These are phyloP conservation scores for Indicator indicator DNA, from an alignment of 2,113 vertebrate genomes.

Conservation along the genomic window DNA sequence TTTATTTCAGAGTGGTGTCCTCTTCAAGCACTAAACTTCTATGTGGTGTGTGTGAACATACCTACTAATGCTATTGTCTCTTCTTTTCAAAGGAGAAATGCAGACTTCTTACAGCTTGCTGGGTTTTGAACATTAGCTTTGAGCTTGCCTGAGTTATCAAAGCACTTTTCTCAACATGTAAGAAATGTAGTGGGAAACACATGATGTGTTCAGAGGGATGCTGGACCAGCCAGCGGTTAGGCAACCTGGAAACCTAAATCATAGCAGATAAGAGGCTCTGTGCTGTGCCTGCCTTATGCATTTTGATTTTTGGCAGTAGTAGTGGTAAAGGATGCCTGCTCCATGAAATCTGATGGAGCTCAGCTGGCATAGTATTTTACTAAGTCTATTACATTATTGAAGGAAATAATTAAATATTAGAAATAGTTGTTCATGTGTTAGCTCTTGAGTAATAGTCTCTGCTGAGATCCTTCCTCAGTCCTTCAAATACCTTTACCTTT, in stretches of 20 bases:
- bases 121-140: background rate
- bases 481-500: background rate
- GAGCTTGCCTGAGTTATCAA: background rate
- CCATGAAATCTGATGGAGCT: background rate
- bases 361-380: background rate
- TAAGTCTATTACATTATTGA: background rate
- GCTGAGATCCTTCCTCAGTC: background rate
- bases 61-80: background rate
- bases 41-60: background rate
- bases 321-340: background rate
- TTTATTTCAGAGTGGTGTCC: background rate
- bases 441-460: background rate
- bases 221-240: background rate
- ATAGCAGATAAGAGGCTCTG: background rate
- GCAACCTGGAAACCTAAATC: background rate
- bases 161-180: background rate
- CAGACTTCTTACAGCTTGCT: background rate
- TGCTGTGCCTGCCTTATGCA: background rate
- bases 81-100: background rate
- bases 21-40: background rate
- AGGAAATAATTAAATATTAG: background rate
- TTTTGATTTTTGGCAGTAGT: background rate
- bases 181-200: background rate
- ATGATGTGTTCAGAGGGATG: background rate
- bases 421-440: background rate